A percentile compares a stretch with the other conserved stretches of the same genome.
Conservation (phyloP, 35 echinoderm and acorn worm species). For the Diadema setosum region DNA sequence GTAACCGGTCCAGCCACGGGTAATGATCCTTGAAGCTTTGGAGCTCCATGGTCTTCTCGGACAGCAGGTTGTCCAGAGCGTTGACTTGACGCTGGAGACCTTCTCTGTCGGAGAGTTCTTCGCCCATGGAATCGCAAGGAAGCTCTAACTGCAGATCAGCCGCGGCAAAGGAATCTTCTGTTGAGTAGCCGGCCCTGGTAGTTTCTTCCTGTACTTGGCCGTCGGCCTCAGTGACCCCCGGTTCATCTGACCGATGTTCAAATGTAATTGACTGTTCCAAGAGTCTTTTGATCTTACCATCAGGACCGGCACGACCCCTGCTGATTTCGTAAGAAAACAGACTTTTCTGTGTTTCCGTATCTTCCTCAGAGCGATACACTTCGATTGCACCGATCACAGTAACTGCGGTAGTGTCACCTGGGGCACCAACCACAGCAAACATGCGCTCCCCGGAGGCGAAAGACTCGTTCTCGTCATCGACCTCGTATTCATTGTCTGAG, state of each 20-base stretch:
- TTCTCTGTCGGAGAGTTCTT: conserved; percentile 9
- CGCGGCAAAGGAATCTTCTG: too few relatives aligned
- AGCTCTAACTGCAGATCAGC: neutral
- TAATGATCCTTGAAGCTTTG: neutral
- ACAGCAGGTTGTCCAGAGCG: neutral
- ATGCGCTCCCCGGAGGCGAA: neutral
- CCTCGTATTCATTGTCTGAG: neutral
- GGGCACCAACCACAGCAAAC: neutral
- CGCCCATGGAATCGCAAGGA: neutral
- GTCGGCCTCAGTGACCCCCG: too few relatives aligned
- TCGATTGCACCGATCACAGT: neutral
- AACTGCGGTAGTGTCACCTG: neutral
- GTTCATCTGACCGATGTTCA: neutral
- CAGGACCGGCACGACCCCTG: neutral
- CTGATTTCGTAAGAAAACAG: conserved; percentile 1
- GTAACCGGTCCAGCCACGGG: neutral
- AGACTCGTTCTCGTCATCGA: neutral
- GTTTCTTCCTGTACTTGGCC: too few relatives aligned
- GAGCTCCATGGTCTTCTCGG: neutral
- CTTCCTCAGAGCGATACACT: neutral
- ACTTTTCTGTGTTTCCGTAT: neutral
- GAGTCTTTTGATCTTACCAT: neutral
- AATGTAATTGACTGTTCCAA: neutral
- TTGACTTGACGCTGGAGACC: neutral
- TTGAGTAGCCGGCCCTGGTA: neutral